A percentile compares a stretch with the other conserved stretches of the same genome.
phyloP scores from a whole-genome alignment of 2,797 vertebrate genomes.

The Sus cebifrons region DNA sequence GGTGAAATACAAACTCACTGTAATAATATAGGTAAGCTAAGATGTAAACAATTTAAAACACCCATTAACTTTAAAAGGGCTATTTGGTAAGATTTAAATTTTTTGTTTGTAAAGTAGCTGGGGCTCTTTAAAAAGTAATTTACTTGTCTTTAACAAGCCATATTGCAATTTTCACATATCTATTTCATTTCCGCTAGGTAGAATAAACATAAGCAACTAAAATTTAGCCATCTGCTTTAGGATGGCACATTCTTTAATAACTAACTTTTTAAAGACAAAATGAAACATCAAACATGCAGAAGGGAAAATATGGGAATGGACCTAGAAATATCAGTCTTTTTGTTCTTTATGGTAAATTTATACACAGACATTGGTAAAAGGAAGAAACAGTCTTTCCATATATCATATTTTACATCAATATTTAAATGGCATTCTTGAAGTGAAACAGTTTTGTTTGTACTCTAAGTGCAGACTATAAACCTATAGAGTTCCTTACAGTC shows the following conservation, averaged over 20 bases:
- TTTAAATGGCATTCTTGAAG: conserved; percentile 10
- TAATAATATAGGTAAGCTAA: conserved; percentile 45
- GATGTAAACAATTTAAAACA: conserved; percentile 71
- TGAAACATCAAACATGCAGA: conserved; percentile 66
- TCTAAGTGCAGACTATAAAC: not conserved
- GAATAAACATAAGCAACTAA: conserved; percentile 64
- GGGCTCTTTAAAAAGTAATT: conserved; percentile 71
- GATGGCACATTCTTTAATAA: conserved; percentile 21
- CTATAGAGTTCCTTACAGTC: conserved; percentile 6
- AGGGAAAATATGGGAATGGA: conserved; percentile 47
- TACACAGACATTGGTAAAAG: not conserved
- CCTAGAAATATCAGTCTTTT: conserved; percentile 37
- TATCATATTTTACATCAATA: conserved; percentile 42
- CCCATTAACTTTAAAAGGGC: conserved; percentile 72
- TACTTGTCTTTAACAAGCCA: conserved; percentile 66
- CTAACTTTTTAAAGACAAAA: conserved; percentile 63
- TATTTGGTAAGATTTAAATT: conserved; percentile 67
- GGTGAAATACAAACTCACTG: conserved; percentile 45
- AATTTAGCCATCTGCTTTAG: conserved; percentile 53
- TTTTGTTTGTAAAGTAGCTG: conserved; percentile 72
- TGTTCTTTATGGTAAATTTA: conserved; percentile 39
- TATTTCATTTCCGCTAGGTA: conserved; percentile 32
- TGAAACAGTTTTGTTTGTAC: conserved; percentile 36
- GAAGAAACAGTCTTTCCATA: conserved; percentile 4
- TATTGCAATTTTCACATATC: conserved; percentile 55